Percentiles rank a stretch among this genome's conserved stretches.
phyloP scores from a whole-genome alignment of 2,888 invertebrate genomes.

The Tiliacea citrago region DNA sequence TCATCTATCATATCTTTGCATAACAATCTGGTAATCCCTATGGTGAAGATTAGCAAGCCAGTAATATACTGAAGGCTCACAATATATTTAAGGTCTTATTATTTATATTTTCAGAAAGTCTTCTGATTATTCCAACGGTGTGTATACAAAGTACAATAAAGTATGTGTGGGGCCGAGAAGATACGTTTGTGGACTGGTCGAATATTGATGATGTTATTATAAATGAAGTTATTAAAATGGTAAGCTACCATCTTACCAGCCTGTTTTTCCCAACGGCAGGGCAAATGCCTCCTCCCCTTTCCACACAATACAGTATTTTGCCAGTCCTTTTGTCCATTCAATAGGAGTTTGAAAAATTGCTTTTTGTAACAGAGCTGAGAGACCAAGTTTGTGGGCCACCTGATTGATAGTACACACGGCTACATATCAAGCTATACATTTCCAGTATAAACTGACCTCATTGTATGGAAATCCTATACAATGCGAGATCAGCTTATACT shows the following conservation, averaged over 20 bases:
- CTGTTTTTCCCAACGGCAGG: too few relatives aligned
- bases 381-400: not conserved
- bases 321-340: too few relatives aligned
- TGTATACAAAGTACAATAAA: constrained; percentile 86
- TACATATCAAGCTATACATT: too few relatives aligned
- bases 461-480: too few relatives aligned
- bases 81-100: not conserved
- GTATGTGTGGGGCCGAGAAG: constrained; percentile 84
- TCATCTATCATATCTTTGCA: not conserved
- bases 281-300: too few relatives aligned
- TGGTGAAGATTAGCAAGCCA: not conserved
- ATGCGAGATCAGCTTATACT: too few relatives aligned
- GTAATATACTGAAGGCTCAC: not conserved
- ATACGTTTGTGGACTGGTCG: constrained; percentile 84
- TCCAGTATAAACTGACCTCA: too few relatives aligned
- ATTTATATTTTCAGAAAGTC: constrained; percentile 79
- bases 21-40: too few relatives aligned
- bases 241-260: constrained; percentile 55
- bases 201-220: constrained; percentile 87
- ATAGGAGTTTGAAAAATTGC: too few relatives aligned
- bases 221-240: constrained; percentile 88
- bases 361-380: not conserved
- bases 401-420: not conserved
- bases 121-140: constrained; percentile 85
- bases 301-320: too few relatives aligned